A percentile compares a stretch with the other conserved stretches of the same genome.
Conservation (phyloP, 2,113 vertebrate genomes). For the Plecotus auritus region DNA sequence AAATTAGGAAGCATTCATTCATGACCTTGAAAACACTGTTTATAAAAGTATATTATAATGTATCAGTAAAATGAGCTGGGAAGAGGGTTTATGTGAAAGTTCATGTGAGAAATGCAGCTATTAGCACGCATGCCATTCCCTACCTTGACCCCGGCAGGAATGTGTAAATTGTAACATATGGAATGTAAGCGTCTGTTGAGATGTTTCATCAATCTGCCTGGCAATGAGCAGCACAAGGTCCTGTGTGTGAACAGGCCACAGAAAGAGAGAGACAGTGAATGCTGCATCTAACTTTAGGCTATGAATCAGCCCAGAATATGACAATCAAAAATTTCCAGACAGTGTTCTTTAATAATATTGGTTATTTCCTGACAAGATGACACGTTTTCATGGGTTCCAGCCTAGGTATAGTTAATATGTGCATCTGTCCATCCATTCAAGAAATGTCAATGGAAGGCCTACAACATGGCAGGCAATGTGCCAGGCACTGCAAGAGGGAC, state of each 20-base stretch:
- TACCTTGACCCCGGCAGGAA: slow-evolving; percentile 68
- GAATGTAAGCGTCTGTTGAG: slow-evolving; percentile 59
- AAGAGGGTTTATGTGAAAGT: slow-evolving; percentile 48
- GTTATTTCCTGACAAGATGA: slow-evolving; percentile 5
- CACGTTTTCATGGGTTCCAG: background rate
- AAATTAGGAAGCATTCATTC: slow-evolving; percentile 40
- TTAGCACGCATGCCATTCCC: slow-evolving; percentile 50
- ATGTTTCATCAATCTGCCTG: slow-evolving; percentile 62
- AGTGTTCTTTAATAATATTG: background rate
- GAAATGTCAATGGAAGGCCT: background rate
- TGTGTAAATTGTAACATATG: slow-evolving; percentile 68
- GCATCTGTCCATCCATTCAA: background rate
- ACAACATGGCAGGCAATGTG: background rate
- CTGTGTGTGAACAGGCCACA: background rate
- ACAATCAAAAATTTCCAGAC: background rate
- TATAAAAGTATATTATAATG: slow-evolving; percentile 28
- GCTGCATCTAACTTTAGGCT: background rate
- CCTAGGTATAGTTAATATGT: background rate
- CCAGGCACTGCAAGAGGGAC: background rate
- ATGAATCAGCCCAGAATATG: background rate
- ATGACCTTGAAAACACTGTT: slow-evolving; percentile 28
- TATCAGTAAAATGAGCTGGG: background rate
- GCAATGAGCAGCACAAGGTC: slow-evolving; percentile 37
- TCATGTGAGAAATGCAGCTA: slow-evolving; percentile 49
- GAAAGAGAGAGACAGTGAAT: background rate